Percentiles rank a stretch among this genome's conserved stretches.
These are phyloP conservation scores for Hemicrepidius hirtus DNA, from an alignment of 2,888 invertebrate species.

Conservation along the genomic window DNA sequence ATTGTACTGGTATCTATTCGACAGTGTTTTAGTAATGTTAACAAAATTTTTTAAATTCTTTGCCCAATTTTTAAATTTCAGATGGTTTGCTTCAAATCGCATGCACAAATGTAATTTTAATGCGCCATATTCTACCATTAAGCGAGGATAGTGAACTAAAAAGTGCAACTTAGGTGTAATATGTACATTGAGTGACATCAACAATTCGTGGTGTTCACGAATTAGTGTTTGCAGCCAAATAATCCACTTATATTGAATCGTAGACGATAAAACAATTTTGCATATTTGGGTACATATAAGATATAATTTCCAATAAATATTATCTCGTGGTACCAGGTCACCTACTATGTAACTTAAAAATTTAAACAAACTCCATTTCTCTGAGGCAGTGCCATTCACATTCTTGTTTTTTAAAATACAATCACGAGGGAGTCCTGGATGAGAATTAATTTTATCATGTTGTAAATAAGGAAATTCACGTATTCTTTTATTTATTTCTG, in stretches of 20 bases:
- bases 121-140: background rate
- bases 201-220: background rate
- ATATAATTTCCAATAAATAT: slow-evolving; percentile 9
- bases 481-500: background rate
- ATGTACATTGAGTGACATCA: background rate
- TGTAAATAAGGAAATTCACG: background rate
- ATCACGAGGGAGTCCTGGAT: background rate
- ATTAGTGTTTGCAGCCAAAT: background rate
- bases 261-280: background rate
- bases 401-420: background rate
- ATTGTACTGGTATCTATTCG: background rate
- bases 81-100: slow-evolving; percentile 3
- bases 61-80: background rate
- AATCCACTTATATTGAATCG: background rate
- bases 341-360: background rate
- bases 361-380: background rate
- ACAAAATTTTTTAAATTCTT: background rate
- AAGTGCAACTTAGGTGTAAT: background rate
- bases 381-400: no score
- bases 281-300: background rate
- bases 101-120: slow-evolving; percentile 1
- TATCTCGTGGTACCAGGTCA: background rate
- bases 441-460: background rate
- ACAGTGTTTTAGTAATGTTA: background rate
- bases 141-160: slow-evolving; percentile 2